phyloP scores from a whole-genome alignment of 2,113 vertebrate genomes.

The Rattus rattus region DNA sequence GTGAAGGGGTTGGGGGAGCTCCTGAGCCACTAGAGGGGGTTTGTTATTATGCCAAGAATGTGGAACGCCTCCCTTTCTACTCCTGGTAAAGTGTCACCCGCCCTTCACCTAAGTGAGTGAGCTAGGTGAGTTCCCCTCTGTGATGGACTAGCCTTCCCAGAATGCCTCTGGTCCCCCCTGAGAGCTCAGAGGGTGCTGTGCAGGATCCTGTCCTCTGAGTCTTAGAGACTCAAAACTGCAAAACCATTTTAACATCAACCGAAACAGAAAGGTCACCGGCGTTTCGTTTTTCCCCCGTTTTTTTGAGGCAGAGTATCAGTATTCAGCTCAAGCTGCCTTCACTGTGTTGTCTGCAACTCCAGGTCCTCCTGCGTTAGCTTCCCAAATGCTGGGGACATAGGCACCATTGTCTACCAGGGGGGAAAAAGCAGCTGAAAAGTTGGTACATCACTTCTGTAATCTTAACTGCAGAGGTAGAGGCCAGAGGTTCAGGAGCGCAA shows the following conservation, averaged over 20 bases:
- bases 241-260: neutral
- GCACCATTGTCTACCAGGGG: neutral
- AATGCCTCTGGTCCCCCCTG: neutral
- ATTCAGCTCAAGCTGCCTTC: neutral
- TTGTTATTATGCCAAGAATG: neutral
- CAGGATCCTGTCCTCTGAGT: neutral
- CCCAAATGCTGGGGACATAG: neutral
- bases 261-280: neutral
- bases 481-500: neutral
- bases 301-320: neutral
- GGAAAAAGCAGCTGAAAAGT: neutral
- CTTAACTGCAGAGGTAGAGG: too few species aligned
- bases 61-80: neutral
- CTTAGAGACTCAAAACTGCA: neutral
- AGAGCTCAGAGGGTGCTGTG: neutral
- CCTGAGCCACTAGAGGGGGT: neutral
- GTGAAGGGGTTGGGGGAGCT: neutral
- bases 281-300: accelerated
- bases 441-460: neutral
- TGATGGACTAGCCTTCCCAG: neutral
- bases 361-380: neutral
- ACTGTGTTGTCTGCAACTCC: neutral
- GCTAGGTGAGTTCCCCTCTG: neutral
- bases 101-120: neutral
- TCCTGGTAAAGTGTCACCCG: neutral